phyloP scores from a whole-genome alignment of 2,797 vertebrate genomes.

The Novumbra hubbsi region DNA sequence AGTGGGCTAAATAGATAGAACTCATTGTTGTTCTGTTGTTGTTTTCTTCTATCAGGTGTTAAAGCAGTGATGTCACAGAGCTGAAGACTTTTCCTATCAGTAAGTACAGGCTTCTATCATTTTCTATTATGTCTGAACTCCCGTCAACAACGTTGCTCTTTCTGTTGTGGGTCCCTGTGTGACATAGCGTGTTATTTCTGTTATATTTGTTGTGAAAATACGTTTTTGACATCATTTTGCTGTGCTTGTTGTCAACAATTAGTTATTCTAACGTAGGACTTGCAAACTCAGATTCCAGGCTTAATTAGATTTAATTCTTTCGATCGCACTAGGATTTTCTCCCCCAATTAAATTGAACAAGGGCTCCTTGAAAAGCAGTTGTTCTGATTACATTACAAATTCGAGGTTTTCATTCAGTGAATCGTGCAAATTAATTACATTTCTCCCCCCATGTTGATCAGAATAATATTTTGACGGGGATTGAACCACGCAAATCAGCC shows the following conservation, averaged over 20 bases:
- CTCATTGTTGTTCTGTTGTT: conserved; percentile 32
- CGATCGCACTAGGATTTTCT: conserved; percentile 58
- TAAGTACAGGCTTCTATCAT: conserved; percentile 54
- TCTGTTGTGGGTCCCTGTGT: conserved; percentile 62
- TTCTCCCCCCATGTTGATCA: conserved; percentile 68
- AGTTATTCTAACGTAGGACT: conserved; percentile 45
- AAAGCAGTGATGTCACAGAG: conserved; percentile 75
- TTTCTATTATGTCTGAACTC: background rate
- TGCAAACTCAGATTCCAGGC: conserved; percentile 65
- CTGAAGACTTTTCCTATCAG: conserved; percentile 74
- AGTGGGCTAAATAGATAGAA: conserved; percentile 9
- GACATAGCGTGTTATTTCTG: background rate
- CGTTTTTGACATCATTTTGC: conserved; percentile 42
- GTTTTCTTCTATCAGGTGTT: conserved; percentile 50
- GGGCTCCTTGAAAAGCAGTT: conserved; percentile 75
- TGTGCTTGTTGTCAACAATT: conserved; percentile 43
- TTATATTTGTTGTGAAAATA: background rate
- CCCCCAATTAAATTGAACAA: conserved; percentile 77
- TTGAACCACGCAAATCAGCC: conserved; percentile 62
- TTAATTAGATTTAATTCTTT: conserved; percentile 75
- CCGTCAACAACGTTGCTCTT: conserved; percentile 31
- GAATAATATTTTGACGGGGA: conserved; percentile 62
- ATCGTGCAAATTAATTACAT: conserved; percentile 76
- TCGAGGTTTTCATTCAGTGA: conserved; percentile 71
- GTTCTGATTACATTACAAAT: conserved; percentile 78